Base-by-base conservation (phyloP, 2,797 vertebrate species). In the Parauchenoglanis punctatus region DNA sequence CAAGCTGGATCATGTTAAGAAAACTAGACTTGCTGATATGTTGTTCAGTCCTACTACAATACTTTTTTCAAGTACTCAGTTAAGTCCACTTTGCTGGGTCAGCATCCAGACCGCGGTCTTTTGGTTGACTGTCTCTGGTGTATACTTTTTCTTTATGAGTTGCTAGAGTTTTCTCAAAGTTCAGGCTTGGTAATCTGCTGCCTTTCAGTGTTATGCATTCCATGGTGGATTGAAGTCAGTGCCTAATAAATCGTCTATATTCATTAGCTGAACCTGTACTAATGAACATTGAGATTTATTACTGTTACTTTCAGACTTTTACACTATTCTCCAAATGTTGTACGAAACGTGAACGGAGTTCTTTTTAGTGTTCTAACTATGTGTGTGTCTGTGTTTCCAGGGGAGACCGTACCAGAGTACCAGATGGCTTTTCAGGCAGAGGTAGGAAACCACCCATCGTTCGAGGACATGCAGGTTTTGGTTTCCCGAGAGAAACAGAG, bases 381-480 rank as follows among this genome's bases (percentile, higher is more conserved):
- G 28, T 77, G 46, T 75, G 35, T 46, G 70, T 46, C 18, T 75
- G 72, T 89, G 61, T 88, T 40, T 91, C 88, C 87, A 99, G 98
- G 96, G 31, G 97, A 97, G 87, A 93, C 95, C 0, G 96, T 96
- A 88, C 98, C 98, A 81, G 97, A 97, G 85, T 98, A 97, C 94
- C 97, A 98, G 96, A 97, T 98, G 96, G 97, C 97, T 44, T 99
- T 98, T 93, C 97, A 99, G 94, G 95, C 94, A 0, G 98, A 99
- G 94, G 96, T 97, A 18, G 98, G 98, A 92, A 98, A 98, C 86
- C 97, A 98, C 92, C 98, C 97, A 11, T 97, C 96, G 92, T 97
- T 99, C 61, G 97, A 98, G 94, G 97, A 99, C 92, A 99, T 99
- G 97, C 98, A 99, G 94, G 96, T 96, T 89, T 96, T 99, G 84